Evolutionary conservation across 2,113 vertebrate genomes (phyloP).

Genomic region (Lates calcarifer): DNA sequence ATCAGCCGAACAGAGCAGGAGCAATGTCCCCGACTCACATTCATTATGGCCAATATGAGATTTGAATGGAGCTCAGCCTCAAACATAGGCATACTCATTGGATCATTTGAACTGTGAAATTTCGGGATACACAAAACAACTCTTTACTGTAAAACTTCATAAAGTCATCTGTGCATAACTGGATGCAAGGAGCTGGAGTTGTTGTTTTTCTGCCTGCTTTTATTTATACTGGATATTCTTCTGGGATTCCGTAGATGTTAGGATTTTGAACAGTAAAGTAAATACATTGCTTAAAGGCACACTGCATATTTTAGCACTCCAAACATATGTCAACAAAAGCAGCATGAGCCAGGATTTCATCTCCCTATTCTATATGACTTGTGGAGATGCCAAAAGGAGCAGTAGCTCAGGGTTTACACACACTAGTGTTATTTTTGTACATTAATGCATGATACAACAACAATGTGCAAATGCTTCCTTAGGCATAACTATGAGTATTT

Average conservation of each 20-base stretch:
- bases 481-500: not conserved
- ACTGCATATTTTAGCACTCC: slow-evolving; percentile 19
- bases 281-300: slow-evolving; percentile 8
- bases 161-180: not conserved
- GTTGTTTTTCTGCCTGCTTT: slow-evolving; percentile 1
- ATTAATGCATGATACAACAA: not conserved
- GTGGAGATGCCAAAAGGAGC: not conserved
- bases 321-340: slow-evolving; percentile 7
- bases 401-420: not conserved
- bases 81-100: not conserved
- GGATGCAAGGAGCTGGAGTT: not conserved
- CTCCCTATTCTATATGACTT: not conserved
- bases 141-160: not conserved
- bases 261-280: slow-evolving; percentile 18
- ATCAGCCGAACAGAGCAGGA: slow-evolving; percentile 52
- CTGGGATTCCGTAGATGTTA: not conserved
- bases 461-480: not conserved
- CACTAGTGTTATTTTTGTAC: not conserved
- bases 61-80: slow-evolving; percentile 30
- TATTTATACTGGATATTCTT: slow-evolving; percentile 3
- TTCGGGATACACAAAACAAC: not conserved
- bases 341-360: not conserved
- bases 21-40: slow-evolving; percentile 50
- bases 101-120: slow-evolving; percentile 10
- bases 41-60: slow-evolving; percentile 56